These are phyloP conservation scores for Idris sp. DNA, from an alignment of 1,140 invertebrate species.

Conservation along the genomic window DNA sequence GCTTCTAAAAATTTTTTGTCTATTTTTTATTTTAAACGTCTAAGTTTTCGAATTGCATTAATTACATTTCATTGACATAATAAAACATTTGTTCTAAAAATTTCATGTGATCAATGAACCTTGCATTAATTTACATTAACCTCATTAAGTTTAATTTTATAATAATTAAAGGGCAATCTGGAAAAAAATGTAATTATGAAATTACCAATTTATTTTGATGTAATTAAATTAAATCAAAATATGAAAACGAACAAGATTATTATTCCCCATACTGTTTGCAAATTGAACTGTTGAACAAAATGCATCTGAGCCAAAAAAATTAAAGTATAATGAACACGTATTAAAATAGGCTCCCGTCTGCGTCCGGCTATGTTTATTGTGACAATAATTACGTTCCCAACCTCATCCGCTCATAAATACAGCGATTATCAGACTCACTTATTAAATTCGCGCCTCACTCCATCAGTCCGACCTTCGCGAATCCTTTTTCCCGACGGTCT, in stretches of 20 bases:
- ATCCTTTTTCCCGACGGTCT: slow-evolving; percentile 54
- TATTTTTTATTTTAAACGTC: too few species aligned
- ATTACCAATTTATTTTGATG: slow-evolving; percentile 40
- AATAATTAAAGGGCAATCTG: slow-evolving; percentile 41
- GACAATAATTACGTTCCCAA: slow-evolving; percentile 74
- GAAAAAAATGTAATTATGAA: slow-evolving; percentile 41
- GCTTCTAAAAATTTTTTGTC: too few species aligned
- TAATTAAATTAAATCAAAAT: slow-evolving; percentile 55
- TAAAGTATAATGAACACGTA: slow-evolving; percentile 29
- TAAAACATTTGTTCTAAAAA: slow-evolving; percentile 31
- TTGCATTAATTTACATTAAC: too few species aligned
- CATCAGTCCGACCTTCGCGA: slow-evolving; percentile 47
- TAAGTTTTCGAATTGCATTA: too few species aligned
- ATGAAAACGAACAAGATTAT: slow-evolving; percentile 31
- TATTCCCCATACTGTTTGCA: slow-evolving; percentile 41
- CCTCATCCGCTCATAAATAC: slow-evolving; percentile 67
- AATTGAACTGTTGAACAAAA: slow-evolving; percentile 50
- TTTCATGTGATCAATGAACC: too few species aligned
- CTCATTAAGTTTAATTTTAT: slow-evolving; percentile 48
- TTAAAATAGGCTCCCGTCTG: slow-evolving; percentile 50
- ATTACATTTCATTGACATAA: slow-evolving; percentile 29
- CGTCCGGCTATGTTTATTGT: slow-evolving; percentile 69
- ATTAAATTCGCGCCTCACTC: slow-evolving; percentile 72
- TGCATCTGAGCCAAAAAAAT: slow-evolving; percentile 25
- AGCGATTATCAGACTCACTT: slow-evolving; percentile 68